Percentiles rank a stretch among this genome's conserved stretches.
Conservation (phyloP, 2,888 invertebrate species). For the Heteromyza rotundicornis region DNA sequence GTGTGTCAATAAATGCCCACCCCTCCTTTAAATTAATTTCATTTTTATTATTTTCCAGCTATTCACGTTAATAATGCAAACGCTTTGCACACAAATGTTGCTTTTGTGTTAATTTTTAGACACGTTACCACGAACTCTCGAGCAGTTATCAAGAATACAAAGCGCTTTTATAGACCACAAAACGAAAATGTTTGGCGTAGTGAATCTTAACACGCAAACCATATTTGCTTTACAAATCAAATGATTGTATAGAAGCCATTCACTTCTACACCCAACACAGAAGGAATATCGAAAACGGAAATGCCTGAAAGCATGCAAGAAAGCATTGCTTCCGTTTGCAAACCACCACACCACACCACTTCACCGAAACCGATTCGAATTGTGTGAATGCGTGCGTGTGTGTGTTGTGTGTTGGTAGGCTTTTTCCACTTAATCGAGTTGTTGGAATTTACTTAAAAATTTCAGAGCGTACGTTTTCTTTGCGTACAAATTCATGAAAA, state of each 20-base stretch:
- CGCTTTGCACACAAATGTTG: background rate
- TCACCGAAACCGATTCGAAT: no score
- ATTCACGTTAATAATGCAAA: background rate
- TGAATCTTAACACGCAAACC: constrained; percentile 16
- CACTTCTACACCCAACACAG: background rate
- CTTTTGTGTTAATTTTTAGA: background rate
- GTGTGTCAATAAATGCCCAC: background rate
- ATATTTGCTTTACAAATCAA: constrained; percentile 13
- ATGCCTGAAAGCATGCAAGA: constrained; percentile 1
- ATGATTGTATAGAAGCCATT: no score
- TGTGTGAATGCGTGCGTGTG: background rate
- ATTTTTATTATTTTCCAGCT: background rate
- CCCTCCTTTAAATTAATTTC: background rate
- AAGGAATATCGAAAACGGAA: background rate
- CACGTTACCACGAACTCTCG: background rate
- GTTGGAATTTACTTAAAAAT: constrained; percentile 26
- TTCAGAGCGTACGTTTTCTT: background rate
- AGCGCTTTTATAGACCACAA: background rate
- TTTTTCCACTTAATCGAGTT: constrained; percentile 36
- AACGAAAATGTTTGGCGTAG: background rate
- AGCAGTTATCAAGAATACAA: background rate
- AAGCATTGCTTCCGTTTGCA: background rate
- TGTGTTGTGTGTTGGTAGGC: constrained; percentile 11
- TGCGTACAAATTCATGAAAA: constrained; percentile 10
- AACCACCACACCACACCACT: no score